Base-by-base conservation (phyloP, 2,797 vertebrate genomes). In the Podargus strigoides region DNA sequence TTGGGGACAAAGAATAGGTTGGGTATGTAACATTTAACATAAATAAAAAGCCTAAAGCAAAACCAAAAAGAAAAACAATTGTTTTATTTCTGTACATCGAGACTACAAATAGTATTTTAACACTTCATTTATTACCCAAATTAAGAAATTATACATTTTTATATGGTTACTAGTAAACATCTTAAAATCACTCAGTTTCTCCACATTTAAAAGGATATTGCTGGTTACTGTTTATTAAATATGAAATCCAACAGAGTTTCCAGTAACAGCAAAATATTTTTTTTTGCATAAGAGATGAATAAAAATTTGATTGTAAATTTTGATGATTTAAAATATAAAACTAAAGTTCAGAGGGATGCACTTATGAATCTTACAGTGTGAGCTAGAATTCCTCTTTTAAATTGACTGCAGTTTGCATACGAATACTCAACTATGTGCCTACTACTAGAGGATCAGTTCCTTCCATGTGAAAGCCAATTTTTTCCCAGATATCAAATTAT, bases 101-200 rank as follows among this genome's bases (percentile, higher is more conserved):
- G 96, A 97, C 98, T 97, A 98, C 97, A 97, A 98, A 98, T 92
- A 98, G 96, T 89, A 97, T 97, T 97, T 97, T 94, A 97, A 97
- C 96, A 97, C 98, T 97, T 98, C 96, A 97, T 98, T 98, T 97
- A 95, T 97, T 97, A 97, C 95, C 89, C 97, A 96, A 96, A 97
- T 98, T 97, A 97, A 94, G 97, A 98, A 98, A 98, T 98, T 97
- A 98, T 94, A 98, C 97, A 98, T 96, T 98, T 96, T 98, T 97
- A 89, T 97, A 95, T 69, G 90, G 79, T 97, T 96, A 97, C 97
- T 91, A 97, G 97, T 97, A 97, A 98, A 97, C 97, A 97, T 97
- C 94, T 97, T 97, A 86, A 96, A 97, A 98, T 94, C 96, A 95
- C 92, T 97, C 93, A 16, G 36, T 79, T 95, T 95, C 68, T 91